phyloP scores from a whole-genome alignment of 2,888 invertebrate species.

The Rutpela maculata region DNA sequence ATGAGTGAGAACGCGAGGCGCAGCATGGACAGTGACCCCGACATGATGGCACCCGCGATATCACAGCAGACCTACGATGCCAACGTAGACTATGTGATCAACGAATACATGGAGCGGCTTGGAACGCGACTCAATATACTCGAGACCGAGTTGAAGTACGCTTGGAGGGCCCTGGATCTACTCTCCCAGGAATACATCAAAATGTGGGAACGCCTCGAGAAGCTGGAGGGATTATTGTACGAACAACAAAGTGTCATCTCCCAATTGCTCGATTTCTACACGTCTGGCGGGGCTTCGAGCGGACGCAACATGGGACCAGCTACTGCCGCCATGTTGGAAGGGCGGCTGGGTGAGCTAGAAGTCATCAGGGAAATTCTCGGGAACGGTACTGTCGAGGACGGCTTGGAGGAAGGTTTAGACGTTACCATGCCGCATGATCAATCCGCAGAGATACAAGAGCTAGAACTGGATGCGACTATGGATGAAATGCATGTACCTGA shows the following conservation, averaged over 20 bases:
- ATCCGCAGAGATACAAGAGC: slow-evolving; percentile 69
- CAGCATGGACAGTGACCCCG: slow-evolving; percentile 64
- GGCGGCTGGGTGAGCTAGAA: slow-evolving; percentile 74
- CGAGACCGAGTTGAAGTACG: slow-evolving; percentile 93
- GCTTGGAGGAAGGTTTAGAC: slow-evolving; percentile 81
- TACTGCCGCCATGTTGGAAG: slow-evolving; percentile 67
- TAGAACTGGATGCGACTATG: slow-evolving; percentile 69
- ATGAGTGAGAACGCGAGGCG: slow-evolving; percentile 65
- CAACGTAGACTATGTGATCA: slow-evolving; percentile 85
- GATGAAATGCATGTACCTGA: slow-evolving; percentile 82
- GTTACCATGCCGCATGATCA: slow-evolving; percentile 72
- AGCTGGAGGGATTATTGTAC: slow-evolving; percentile 88
- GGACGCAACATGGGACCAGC: slow-evolving; percentile 69
- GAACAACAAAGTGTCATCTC: slow-evolving; percentile 94
- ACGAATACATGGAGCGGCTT: slow-evolving; percentile 93
- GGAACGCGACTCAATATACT: slow-evolving; percentile 90
- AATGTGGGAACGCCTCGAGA: slow-evolving; percentile 95
- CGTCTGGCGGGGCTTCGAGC: slow-evolving; percentile 76
- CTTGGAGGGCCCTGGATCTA: slow-evolving; percentile 93
- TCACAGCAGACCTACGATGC: slow-evolving; percentile 69
- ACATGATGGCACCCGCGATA: slow-evolving; percentile 68
- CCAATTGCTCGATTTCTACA: slow-evolving; percentile 88
- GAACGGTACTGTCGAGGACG: slow-evolving; percentile 81
- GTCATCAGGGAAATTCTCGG: slow-evolving; percentile 82
- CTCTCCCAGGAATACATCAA: slow-evolving; percentile 94